Base-by-base conservation (phyloP, 2,888 invertebrate species). In the Archaeoteleia sp. region DNA sequence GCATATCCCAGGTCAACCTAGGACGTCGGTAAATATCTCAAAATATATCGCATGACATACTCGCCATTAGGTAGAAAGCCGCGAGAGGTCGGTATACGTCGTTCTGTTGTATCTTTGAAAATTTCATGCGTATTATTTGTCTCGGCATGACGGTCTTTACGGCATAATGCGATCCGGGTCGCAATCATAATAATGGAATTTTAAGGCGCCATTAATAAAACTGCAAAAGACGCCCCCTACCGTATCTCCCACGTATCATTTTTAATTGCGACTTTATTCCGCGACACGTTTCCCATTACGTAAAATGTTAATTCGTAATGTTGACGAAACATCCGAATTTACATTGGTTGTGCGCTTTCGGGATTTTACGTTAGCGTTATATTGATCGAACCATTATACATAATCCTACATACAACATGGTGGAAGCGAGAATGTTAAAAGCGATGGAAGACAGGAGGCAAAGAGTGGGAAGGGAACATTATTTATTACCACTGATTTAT, bases 401-500 rank as follows among this genome's bases (percentile, higher is more conserved):
- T 66, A 66, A 60, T 66, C 66, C 43, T 42, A 53, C 60, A 35
- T 53, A 48, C 48, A 54, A 20, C 20, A 5, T 10, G 30, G 9
- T 10, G 10, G 14, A 7, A 10, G 20, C 53, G 60, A 40, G 63
- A 65, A 71, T 71, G 72, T 73, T 71, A 67, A 73, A 74, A 71
- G 69, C 70, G 66, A 66, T 58, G 69, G 72, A 65, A 72, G 72
- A 68, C 65, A 62, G 32, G 62, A 63, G 72, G 48, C 62, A 46
- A 61, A 61, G 70, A 34, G 51, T 62, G 40, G 54, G 68, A 53
- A 46, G 45, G 72, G 72, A 54, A 67, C 73, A 76, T 74, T 76
- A 76, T 76, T 74, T 75, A 76, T 75, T 70, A 67, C 72, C 70
- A 53, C 73, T 74, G 76, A 75, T 76, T 76, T 76, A 75, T 74